Percentiles rank a stretch among this genome's conserved stretches.
Evolutionary conservation across 2,888 invertebrate genomes (phyloP).

Genomic region (Ariolimax columbianus): DNA sequence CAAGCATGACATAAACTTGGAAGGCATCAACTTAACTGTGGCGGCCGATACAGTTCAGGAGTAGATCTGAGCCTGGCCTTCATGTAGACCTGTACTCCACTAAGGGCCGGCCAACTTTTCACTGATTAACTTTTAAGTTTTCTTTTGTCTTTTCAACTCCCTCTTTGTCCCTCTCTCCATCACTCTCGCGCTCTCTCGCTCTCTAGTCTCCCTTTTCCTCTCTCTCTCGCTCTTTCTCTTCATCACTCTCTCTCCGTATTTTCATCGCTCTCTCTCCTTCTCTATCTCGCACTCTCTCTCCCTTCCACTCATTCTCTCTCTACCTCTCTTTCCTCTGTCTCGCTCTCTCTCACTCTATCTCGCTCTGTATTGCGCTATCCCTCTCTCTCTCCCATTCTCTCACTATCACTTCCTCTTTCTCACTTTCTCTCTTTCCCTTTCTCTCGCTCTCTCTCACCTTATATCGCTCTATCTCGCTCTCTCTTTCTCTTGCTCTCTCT

Average conservation of each 20-base stretch:
- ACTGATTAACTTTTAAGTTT: no score
- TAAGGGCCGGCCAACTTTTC: no score
- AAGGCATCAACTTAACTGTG: no score
- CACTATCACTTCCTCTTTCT: background rate
- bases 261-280: background rate
- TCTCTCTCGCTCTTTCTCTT: background rate
- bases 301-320: background rate
- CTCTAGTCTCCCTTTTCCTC: background rate
- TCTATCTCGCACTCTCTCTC: background rate
- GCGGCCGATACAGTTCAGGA: no score
- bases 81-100: no score
- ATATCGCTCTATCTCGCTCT: background rate
- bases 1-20: no score
- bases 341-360: no score
- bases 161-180: background rate
- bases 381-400: background rate
- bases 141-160: background rate
- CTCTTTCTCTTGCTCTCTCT: background rate
- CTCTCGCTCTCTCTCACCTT: no score
- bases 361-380: background rate
- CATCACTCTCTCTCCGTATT: background rate
- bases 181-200: background rate
- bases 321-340: background rate
- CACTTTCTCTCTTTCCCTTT: background rate
- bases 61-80: no score